Evolutionary conservation across 2,888 invertebrate species (phyloP).

Genomic region (Tinea trinotella): DNA sequence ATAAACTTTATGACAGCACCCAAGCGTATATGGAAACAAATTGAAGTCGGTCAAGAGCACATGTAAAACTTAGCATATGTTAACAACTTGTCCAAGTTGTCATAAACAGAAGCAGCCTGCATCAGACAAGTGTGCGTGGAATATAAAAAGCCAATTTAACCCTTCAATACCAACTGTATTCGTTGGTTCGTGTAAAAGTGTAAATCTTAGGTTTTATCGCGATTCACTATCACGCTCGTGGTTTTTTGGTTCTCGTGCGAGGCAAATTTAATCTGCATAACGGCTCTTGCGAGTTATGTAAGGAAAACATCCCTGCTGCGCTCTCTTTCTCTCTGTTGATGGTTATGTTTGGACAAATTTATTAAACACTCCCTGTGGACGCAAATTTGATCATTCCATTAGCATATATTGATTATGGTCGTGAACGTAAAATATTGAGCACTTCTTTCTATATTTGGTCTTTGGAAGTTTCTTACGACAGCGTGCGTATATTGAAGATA

Average conservation of each 20-base stretch:
- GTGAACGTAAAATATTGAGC: neutral
- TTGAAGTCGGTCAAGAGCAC: neutral
- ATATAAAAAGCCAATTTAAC: neutral
- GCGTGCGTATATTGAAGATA: neutral
- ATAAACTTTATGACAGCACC: neutral
- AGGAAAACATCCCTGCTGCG: conserved; percentile 12
- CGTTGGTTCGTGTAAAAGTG: conserved; percentile 1
- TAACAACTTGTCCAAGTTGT: neutral
- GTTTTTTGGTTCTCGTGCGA: conserved; percentile 28
- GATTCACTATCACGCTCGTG: conserved; percentile 16
- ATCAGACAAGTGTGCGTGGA: neutral
- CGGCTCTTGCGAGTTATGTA: conserved; percentile 27
- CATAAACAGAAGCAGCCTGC: conserved; percentile 4
- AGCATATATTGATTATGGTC: conserved; percentile 2
- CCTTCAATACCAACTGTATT: neutral
- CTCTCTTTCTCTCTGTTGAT: conserved; percentile 7
- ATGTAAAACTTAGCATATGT: conserved; percentile 5
- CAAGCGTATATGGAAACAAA: neutral
- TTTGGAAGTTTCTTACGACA: no score
- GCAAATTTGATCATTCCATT: conserved; percentile 1
- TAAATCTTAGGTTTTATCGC: conserved; percentile 9
- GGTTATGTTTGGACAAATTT: conserved; percentile 16
- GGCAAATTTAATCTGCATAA: conserved; percentile 47
- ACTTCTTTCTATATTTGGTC: no score
- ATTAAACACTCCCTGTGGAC: neutral